These are phyloP conservation scores for Ochotona princeps DNA, from an alignment of 2,113 vertebrate genomes.

Conservation along the genomic window DNA sequence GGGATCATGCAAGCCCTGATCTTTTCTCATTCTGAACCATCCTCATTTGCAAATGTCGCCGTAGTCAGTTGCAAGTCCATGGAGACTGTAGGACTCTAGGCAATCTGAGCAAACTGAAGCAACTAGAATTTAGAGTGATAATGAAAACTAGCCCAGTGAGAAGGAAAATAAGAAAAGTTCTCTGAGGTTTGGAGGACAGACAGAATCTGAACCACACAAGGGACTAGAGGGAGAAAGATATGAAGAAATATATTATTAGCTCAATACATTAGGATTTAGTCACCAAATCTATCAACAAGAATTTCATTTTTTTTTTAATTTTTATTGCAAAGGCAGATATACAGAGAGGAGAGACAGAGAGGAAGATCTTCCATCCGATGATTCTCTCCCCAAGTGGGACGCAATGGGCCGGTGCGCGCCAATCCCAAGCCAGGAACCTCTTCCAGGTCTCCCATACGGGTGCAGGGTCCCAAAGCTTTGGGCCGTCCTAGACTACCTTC, in stretches of 20 bases:
- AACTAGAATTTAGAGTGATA: neutral
- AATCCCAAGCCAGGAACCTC: too few relatives aligned
- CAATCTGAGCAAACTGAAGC: neutral
- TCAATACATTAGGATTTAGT: neutral
- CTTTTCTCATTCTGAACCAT: neutral
- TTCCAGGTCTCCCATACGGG: too few relatives aligned
- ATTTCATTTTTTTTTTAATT: constrained; percentile 4
- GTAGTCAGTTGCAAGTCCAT: neutral
- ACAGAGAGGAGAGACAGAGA: too few relatives aligned
- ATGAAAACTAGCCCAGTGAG: constrained; percentile 31
- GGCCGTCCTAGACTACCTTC: too few relatives aligned
- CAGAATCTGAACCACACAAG: neutral
- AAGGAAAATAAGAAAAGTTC: constrained; percentile 60
- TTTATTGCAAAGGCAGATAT: too few relatives aligned
- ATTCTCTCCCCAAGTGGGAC: too few relatives aligned
- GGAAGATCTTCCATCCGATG: too few relatives aligned
- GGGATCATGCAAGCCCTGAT: neutral
- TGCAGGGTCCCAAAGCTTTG: too few relatives aligned
- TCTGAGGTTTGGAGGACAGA: constrained; percentile 38
- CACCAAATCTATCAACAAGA: neutral
- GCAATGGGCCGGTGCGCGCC: too few relatives aligned
- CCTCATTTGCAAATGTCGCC: neutral
- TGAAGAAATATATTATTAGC: neutral
- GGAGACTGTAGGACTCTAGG: neutral
- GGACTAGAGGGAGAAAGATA: neutral